A percentile compares a stretch with the other conserved stretches of the same genome.
Evolutionary conservation across 2,113 vertebrate species (phyloP).

Genomic region (Zosterops japonicus): DNA sequence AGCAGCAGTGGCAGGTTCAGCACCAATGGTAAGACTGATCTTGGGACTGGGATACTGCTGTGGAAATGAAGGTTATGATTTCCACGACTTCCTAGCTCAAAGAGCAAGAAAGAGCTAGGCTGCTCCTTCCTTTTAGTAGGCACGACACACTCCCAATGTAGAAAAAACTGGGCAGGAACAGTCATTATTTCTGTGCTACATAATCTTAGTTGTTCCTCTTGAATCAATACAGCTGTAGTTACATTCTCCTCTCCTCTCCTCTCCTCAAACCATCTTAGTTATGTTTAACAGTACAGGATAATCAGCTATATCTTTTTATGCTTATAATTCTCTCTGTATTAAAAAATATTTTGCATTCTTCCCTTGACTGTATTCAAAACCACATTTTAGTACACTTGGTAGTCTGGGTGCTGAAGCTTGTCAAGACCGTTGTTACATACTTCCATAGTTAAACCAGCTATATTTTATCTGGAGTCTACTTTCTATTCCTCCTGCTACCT

Average conservation of each 20-base stretch:
- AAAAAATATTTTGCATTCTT: neutral
- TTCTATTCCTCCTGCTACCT: neutral
- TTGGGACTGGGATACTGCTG: neutral
- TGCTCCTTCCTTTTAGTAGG: neutral
- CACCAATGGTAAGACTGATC: neutral
- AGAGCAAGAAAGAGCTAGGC: neutral
- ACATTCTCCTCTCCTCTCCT: no score
- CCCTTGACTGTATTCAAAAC: neutral
- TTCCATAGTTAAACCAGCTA: neutral
- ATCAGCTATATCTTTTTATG: neutral
- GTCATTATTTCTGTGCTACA: neutral
- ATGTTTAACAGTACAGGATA: neutral
- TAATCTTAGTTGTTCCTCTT: neutral
- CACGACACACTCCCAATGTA: neutral
- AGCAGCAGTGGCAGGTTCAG: neutral
- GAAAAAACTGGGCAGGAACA: neutral
- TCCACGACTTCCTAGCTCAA: neutral
- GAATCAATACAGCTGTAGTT: neutral
- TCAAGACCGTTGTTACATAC: neutral
- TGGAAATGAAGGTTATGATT: neutral
- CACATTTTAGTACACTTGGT: neutral
- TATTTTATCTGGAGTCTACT: neutral
- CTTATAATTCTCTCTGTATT: neutral
- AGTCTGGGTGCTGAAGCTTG: neutral
- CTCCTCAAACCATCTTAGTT: neutral